These are phyloP conservation scores for Gymnarchus niloticus DNA, from an alignment of 2,113 vertebrate species.

Conservation along the genomic window DNA sequence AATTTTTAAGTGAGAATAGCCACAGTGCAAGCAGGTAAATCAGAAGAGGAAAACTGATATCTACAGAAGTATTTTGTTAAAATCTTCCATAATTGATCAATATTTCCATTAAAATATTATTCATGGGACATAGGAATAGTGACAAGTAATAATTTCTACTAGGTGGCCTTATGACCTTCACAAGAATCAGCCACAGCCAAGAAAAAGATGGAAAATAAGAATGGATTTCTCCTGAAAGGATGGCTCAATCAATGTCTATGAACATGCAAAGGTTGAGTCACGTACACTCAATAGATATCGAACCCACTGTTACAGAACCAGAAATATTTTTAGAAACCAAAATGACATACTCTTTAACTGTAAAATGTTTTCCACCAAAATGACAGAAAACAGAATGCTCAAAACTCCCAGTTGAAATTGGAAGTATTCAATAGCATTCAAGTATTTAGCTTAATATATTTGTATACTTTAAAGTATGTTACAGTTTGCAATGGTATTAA, in stretches of 20 bases:
- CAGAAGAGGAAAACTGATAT: neutral
- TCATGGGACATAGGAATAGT: neutral
- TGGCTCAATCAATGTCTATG: neutral
- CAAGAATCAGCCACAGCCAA: neutral
- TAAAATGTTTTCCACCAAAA: neutral
- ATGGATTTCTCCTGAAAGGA: neutral
- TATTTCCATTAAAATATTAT: neutral
- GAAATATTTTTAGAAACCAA: neutral
- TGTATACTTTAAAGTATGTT: neutral
- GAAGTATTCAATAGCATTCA: too few relatives aligned
- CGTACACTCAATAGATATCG: neutral
- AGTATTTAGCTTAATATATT: too few relatives aligned
- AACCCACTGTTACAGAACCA: neutral
- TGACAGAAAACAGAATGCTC: neutral
- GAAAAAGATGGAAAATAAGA: conserved; percentile 6
- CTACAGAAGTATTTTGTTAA: neutral
- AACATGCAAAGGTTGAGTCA: neutral
- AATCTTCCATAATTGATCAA: neutral
- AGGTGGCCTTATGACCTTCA: neutral
- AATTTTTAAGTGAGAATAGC: neutral
- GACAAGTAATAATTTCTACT: neutral
- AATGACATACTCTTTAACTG: neutral
- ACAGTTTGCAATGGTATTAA: neutral
- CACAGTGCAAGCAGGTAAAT: neutral
- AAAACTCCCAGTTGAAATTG: neutral